Evolutionary conservation across 2,797 vertebrate species (phyloP).

Genomic region (Trachops cirrhosus): DNA sequence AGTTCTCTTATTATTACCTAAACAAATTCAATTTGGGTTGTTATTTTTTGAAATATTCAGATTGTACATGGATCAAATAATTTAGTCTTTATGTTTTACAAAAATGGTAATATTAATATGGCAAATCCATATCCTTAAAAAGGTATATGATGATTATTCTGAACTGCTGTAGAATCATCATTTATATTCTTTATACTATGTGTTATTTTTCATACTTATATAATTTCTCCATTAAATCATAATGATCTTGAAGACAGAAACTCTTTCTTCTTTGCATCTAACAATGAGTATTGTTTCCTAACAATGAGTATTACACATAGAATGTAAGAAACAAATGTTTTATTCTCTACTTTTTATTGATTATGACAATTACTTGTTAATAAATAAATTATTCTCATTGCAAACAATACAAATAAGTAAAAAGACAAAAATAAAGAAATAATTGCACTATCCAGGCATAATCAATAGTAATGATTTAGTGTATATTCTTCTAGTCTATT

Average conservation of each 20-base stretch:
- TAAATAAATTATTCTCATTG: not conserved
- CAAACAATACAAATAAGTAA: not conserved
- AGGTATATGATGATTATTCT: not conserved
- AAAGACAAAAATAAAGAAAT: not conserved
- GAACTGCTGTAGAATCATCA: not conserved
- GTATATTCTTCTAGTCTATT: not conserved
- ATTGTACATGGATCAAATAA: not conserved
- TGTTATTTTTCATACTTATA: not conserved
- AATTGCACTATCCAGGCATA: not conserved
- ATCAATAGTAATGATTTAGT: not conserved
- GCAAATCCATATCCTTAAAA: not conserved
- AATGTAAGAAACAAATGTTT: not conserved
- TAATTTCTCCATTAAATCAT: not conserved
- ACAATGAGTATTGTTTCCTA: not conserved
- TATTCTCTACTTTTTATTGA: not conserved
- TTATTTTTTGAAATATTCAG: not conserved
- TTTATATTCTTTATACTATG: not conserved
- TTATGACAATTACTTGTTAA: not conserved
- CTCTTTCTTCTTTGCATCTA: not conserved
- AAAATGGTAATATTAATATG: not conserved
- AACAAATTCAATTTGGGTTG: constrained; percentile 2
- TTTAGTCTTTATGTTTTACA: constrained; percentile 4
- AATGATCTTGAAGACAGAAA: not conserved
- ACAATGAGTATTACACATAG: not conserved
- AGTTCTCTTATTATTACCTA: not conserved